Evolutionary conservation across 1,140 invertebrate species (phyloP), one percentile per base, ranked within the genome.

Genomic region (Polypedilum vanderplanki): DNA sequence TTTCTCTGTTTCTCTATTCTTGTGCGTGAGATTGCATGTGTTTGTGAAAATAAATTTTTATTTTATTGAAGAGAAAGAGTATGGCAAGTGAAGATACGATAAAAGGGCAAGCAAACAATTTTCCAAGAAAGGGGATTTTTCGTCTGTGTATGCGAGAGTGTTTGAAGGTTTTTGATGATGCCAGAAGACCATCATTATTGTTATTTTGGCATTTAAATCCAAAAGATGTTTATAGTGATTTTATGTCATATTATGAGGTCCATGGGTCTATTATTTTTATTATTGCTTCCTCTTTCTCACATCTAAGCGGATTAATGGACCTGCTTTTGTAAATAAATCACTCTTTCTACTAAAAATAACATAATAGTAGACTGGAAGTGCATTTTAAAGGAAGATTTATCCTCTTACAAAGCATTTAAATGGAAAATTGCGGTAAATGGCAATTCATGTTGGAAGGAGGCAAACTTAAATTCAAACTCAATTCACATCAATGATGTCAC

Each of bases 71-170:
- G 24, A 33, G n/a, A n/a, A n/a, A n/a, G 24, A 57, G 46, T n/a
- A 57, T 57, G 46, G 46, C n/a, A n/a, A 57, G 46, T n/a, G 12
- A 57, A 57, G 24, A 57, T 12, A 57, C 46, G 12, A 12, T 57
- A 57, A 57, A 46, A 57, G 46, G 46, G 46, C 46, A 57, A 57
- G n/a, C n/a, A 57, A 57, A n/a, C n/a, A n/a, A 57, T 4, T n/a
- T 12, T n/a, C 12, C 12, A 57, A 15, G 46, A 57, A 57, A 57
- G 15, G 46, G 46, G 24, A 33, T 33, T 33, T 33, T 33, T 33
- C n/a, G 24, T 33, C 24, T 33, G 24, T 33, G 5, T 33, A 5
- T 33, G n/a, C n/a, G n/a, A n/a, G 24, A 33, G 5, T 33, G 24
- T 33, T 33, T 33, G 24, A 33, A 15, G 4, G 46, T 3, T 57